Evolutionary conservation across 2,113 vertebrate species (phyloP).

Genomic region (Lasiurus cinereus): DNA sequence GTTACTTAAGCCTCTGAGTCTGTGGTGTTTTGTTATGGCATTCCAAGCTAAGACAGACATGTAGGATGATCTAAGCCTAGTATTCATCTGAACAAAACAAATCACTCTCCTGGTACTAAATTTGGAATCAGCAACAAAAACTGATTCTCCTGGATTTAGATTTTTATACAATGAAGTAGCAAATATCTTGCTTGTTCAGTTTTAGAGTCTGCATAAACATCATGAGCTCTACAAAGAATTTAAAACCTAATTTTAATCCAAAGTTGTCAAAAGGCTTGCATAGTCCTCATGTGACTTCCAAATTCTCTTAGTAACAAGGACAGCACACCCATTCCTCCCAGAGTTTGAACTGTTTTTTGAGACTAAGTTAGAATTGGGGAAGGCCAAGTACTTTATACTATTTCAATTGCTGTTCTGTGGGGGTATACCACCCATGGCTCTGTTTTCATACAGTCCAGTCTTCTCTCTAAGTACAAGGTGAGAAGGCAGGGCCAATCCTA

Average conservation of each 20-base stretch:
- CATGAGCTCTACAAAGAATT: constrained; percentile 38
- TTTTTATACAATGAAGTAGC: constrained; percentile 22
- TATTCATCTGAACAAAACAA: constrained; percentile 36
- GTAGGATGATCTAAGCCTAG: background rate
- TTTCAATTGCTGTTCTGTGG: background rate
- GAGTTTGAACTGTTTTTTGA: background rate
- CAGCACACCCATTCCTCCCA: background rate
- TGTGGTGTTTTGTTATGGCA: background rate
- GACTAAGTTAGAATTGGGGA: background rate
- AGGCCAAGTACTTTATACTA: background rate
- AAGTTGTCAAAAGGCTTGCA: constrained; percentile 19
- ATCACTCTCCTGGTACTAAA: background rate
- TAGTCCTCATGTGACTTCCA: background rate
- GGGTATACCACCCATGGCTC: background rate
- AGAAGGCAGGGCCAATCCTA: background rate
- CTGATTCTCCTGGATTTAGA: constrained; percentile 55
- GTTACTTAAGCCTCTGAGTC: background rate
- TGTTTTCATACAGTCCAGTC: background rate
- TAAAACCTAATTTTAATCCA: constrained; percentile 49
- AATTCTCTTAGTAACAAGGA: background rate
- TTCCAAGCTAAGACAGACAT: background rate
- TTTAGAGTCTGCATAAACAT: constrained; percentile 54
- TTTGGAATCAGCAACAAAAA: constrained; percentile 20
- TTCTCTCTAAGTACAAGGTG: background rate
- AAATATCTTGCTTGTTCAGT: constrained; percentile 3